Evolutionary conservation across 2,797 vertebrate genomes (phyloP), one percentile per base, ranked within the genome.

Genomic region (Enteromius argenteus): DNA sequence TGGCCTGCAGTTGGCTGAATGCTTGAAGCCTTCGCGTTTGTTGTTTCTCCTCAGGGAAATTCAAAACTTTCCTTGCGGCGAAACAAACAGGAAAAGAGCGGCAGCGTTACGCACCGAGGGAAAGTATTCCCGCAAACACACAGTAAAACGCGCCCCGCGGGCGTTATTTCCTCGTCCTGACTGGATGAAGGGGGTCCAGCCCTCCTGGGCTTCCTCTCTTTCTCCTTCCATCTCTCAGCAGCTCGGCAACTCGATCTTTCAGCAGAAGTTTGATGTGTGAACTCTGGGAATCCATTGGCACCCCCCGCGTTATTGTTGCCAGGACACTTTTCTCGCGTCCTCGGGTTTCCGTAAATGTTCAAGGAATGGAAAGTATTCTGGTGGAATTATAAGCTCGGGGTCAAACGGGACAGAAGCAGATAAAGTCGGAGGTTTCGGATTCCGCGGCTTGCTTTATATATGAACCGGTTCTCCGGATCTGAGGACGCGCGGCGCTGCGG

Each of bases 21-120:
- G 19, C n/a, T 46, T 81, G 37, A 66, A n/a, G 39, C 53, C 21
- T 9, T 5, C 15, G 10, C 27, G 30, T 14, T 46, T 30, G 5
- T 35, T 56, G 51, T 27, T 60, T 60, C 21, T 30, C 76, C 27
- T 32, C 3, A 49, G 10, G 58, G 42, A 79, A 68, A 62, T 15
- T 10, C 32, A 9, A 30, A 42, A 83, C 8, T 76, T 76, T 76
- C 62, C 46, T 64, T 15, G 15, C 35, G 62, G 60, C 46, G 81
- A 37, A 30, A 83, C 81, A 83, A 76, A 83, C 81, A 83, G 81
- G 81, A 83, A 79, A 81, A 81, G 80, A 49, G 53, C 23, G 56
- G 69, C 56, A 37, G 68, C 27, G 80, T 81, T 81, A 81, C 80
- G 80, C 79, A 58, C 49, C 35, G 49, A 58, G 51, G 79, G 32